Conservation (phyloP, 2,797 vertebrate genomes). For the Molossus alvarezi region DNA sequence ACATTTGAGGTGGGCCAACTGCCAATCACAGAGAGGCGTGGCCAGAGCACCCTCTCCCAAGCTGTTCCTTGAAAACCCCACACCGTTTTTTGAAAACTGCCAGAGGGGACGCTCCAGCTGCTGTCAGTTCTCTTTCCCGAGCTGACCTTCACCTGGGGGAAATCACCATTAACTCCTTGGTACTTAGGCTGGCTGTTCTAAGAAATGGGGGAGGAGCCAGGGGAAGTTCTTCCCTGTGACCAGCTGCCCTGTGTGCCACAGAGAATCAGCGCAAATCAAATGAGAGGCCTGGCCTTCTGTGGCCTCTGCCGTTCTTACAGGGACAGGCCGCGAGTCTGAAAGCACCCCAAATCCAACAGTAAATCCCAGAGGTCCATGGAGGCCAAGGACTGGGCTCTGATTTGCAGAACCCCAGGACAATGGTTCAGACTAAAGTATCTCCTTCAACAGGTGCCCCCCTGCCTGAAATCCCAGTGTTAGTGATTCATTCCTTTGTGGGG, state of each 20-base stretch:
- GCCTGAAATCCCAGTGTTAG: constrained; percentile 2
- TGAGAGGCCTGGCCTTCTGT: not conserved
- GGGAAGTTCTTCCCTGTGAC: not conserved
- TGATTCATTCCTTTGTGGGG: not conserved
- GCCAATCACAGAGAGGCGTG: constrained; percentile 45
- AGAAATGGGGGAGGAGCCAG: not conserved
- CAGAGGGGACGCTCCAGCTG: constrained; percentile 10
- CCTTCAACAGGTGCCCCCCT: not conserved
- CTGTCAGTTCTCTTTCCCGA: not conserved
- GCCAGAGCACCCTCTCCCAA: not conserved
- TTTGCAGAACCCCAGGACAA: not conserved
- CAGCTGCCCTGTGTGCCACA: not conserved
- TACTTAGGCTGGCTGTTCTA: not conserved
- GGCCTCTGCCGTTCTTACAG: not conserved
- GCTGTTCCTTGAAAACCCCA: constrained; percentile 57
- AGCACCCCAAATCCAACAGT: not conserved
- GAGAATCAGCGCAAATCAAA: not conserved
- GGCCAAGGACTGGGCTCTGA: not conserved
- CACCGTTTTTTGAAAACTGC: constrained; percentile 56
- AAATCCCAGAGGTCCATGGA: not conserved
- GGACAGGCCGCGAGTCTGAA: not conserved
- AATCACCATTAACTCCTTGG: not conserved
- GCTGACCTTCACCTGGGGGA: constrained; percentile 50
- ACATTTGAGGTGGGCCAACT: constrained; percentile 42
- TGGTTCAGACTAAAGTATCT: not conserved